Percentiles rank a stretch among this genome's conserved stretches.
phyloP scores from a whole-genome alignment of 2,113 vertebrate genomes.

The Oceanodroma tethys region DNA sequence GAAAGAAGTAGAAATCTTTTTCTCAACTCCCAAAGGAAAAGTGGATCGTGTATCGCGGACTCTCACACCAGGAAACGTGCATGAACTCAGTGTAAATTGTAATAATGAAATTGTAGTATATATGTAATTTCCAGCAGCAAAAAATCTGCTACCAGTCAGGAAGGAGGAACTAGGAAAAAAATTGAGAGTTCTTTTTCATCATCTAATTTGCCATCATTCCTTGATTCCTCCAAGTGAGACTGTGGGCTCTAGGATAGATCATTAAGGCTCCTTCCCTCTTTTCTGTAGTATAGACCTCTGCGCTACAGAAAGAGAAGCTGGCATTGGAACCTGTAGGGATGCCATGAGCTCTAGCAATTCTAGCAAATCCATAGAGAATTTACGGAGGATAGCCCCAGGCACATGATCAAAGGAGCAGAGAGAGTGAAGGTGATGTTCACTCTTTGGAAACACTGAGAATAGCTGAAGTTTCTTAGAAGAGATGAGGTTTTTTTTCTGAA shows the following conservation, averaged over 20 bases:
- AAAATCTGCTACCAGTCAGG: not conserved
- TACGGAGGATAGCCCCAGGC: not conserved
- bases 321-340: not conserved
- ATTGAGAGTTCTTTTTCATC: not conserved
- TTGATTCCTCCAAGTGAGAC: not conserved
- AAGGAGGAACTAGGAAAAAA: not conserved
- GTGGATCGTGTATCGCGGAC: not conserved
- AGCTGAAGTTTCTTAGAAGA: not conserved
- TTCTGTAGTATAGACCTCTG: not conserved
- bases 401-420: not conserved
- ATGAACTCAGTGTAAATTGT: not conserved
- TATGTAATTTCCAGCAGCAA: not conserved
- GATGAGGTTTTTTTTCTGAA: not conserved
- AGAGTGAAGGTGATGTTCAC: not conserved
- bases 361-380: not conserved
- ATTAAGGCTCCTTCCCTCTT: not conserved
- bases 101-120: not conserved
- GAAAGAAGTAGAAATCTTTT: not conserved
- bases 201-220: not conserved
- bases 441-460: not conserved
- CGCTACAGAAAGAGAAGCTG: not conserved
- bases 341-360: not conserved
- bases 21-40: not conserved
- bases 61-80: not conserved
- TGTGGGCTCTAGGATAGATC: not conserved